Evolutionary conservation across 2,888 invertebrate genomes (phyloP), one percentile per base, ranked within the genome.

Genomic region (Eugnorisma glareosa): DNA sequence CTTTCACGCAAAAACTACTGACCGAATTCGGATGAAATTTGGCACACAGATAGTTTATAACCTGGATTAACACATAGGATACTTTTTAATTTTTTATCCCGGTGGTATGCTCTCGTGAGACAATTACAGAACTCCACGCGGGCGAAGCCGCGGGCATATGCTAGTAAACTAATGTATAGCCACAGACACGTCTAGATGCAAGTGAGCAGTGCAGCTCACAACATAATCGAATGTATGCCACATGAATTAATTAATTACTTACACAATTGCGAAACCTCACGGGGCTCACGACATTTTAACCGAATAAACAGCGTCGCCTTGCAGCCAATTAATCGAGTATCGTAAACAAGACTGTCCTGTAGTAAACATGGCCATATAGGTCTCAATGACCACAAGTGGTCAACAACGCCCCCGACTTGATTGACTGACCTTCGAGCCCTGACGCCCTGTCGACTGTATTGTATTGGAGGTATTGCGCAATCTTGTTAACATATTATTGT

Each of bases 281-380:
- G 48, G 71, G 63, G 75, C 57, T 51, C n/a, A 24, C n/a, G 48
- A 75, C 67, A 75, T 78, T 67, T 77, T 64, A 73, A 73, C 24
- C 15, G 28, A 66, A 69, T 63, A 54, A 59, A 59, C 57, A 45
- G 21, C 24, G 28, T 63, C 80, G 69, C 72, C 83, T 81, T 83
- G 80, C 61, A 48, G 15, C 15, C 76, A 84, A 86, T 86, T 84
- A 84, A 66, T 61, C 43, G 37, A n/a, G 28, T 69, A 63, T 75
- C 68, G 77, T 80, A 76, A 85, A 86, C 73, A 76, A 75, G 82
- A 31, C 63, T 45, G 37, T 24, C 28, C 64, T 64, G 69, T 72
- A 77, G 81, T 77, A 80, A 80, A 87, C 79, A 76, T 64, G 48
- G 35, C 81, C 88, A 82, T 81, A 81, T 73, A 75, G 48, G 77